Evolutionary conservation across 2,888 invertebrate species (phyloP), one percentile per base, ranked within the genome.

Genomic region (Leucophora obtusa): DNA sequence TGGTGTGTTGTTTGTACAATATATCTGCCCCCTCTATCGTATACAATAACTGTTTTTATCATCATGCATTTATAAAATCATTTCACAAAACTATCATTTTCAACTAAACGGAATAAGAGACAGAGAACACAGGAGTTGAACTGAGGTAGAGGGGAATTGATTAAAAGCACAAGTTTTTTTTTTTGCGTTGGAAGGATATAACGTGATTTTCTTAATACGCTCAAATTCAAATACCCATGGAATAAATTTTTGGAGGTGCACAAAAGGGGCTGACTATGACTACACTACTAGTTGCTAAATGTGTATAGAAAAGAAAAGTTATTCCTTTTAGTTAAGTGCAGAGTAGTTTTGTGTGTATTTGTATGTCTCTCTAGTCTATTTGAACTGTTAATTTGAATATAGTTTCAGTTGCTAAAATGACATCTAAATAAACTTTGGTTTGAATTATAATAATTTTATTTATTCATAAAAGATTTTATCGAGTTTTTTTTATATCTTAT

Each of bases 351-450:
- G n/a, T 51, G 63, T 65, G 33, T 58, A 11, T 11, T 5, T 15
- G 9, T 62, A 8, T 43, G 17, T 17, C 15, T 56, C 33, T 35
- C 35, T 51, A 59, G 59, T 24, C 6, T 65, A 11, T 70, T 56
- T 69, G 63, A 76, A 62, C 69, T 63, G 51, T 75, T 69, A 69
- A 75, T 76, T 76, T 69, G 69, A 63, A 69, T 76, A 62, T 24
- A 38, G 62, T 63, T 76, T 76, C 51, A 70, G 56, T 76, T 76
- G 63, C 63, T 56, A 69, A 63, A 76, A 76, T 70, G 63, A 70
- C 63, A 56, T 50, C 43, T 63, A 28, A 63, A 63, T 62, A 43
- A 63, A 72, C 11, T 66, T 75, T 11, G n/a, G n/a, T 59, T 74
- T 43, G 33, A 60, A 56, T 54, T 69, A 75, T 35, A 58, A 73